A percentile compares a stretch with the other conserved stretches of the same genome.
Conservation (phyloP, 2,797 vertebrate species). For the Phataginus tricuspis region DNA sequence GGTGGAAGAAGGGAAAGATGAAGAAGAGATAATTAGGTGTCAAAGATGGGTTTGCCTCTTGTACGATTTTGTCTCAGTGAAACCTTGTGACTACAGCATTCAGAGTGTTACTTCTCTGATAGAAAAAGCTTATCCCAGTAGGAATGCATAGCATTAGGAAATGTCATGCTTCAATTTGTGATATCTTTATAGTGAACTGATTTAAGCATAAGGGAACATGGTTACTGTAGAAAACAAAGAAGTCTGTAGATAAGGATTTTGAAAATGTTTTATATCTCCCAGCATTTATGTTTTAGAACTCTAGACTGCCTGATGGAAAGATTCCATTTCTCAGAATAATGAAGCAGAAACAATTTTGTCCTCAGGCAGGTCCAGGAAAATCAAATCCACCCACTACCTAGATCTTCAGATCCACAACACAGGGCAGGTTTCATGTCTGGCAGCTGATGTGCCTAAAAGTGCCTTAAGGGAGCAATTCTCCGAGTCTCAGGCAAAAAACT, state of each 20-base stretch:
- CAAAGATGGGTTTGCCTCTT: neutral
- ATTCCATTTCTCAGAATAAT: constrained; percentile 78
- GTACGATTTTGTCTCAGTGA: constrained; percentile 13
- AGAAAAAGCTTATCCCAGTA: constrained; percentile 62
- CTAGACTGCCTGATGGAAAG: constrained; percentile 59
- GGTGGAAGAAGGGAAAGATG: neutral
- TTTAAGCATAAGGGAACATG: constrained; percentile 58
- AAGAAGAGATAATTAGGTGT: neutral
- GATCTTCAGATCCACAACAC: constrained; percentile 64
- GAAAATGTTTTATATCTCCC: constrained; percentile 52
- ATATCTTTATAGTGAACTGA: constrained; percentile 69
- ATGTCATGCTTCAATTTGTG: constrained; percentile 66
- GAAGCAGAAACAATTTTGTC: constrained; percentile 76
- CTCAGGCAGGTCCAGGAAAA: constrained; percentile 72
- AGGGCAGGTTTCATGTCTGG: constrained; percentile 56
- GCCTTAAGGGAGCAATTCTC: constrained; percentile 71
- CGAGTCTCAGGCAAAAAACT: constrained; percentile 59
- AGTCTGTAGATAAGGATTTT: constrained; percentile 52
- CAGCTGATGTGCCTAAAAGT: constrained; percentile 40
- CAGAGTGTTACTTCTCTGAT: constrained; percentile 39
- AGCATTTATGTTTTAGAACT: constrained; percentile 69
- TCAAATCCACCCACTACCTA: constrained; percentile 78
- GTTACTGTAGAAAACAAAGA: constrained; percentile 63
- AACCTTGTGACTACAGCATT: constrained; percentile 10
- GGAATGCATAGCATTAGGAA: constrained; percentile 53